A percentile compares a stretch with the other conserved stretches of the same genome.
These are phyloP conservation scores for Peromyscus aztecus DNA, from an alignment of 2,797 vertebrate species.

Conservation along the genomic window DNA sequence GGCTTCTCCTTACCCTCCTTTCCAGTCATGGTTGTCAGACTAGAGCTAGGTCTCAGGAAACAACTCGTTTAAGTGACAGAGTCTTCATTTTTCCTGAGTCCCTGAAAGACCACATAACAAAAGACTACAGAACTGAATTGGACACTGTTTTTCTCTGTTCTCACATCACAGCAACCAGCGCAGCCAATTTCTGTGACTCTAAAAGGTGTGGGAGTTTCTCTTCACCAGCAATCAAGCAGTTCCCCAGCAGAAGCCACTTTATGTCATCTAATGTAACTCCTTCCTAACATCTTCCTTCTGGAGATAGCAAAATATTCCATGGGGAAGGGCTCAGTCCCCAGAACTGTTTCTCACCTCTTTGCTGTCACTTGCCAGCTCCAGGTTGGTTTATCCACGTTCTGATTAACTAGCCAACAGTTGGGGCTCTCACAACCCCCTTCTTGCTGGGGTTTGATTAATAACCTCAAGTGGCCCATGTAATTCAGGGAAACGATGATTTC, in stretches of 20 bases:
- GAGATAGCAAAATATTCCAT: background rate
- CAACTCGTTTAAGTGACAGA: background rate
- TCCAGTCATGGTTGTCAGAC: background rate
- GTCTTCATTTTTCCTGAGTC: background rate
- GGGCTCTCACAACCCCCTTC: background rate
- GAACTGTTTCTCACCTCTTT: background rate
- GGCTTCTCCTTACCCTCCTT: background rate
- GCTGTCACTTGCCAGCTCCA: background rate
- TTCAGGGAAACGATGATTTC: background rate
- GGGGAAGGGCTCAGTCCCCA: background rate
- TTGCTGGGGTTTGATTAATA: background rate
- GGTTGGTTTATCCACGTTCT: background rate
- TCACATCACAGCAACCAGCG: background rate
- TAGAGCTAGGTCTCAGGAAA: background rate
- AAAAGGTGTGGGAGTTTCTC: too few relatives aligned
- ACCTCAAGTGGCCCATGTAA: background rate
- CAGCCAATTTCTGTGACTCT: background rate
- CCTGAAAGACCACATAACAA: background rate
- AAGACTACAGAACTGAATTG: background rate
- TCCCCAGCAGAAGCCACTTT: background rate
- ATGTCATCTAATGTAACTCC: too few relatives aligned
- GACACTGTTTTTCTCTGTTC: background rate
- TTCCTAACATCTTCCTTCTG: background rate
- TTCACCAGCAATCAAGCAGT: background rate
- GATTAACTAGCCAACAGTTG: background rate